Conservation (phyloP, 1,140 invertebrate species). For the Drosophila aff. region DNA sequence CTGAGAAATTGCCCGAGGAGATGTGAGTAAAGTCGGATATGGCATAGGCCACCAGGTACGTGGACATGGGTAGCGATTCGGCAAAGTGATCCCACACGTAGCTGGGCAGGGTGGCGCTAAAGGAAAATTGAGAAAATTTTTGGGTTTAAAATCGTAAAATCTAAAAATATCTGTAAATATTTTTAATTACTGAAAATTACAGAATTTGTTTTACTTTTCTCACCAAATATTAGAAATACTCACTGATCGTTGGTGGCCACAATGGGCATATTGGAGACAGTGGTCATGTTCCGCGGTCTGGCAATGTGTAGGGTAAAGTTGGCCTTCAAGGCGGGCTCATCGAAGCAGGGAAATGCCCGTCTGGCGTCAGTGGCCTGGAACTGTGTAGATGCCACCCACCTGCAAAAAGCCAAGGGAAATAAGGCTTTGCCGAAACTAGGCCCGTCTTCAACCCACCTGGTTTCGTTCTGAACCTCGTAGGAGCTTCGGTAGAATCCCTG, state of each 20-base stretch:
- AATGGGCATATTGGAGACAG: constrained; percentile 91
- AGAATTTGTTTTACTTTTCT: not conserved
- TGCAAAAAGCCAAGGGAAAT: constrained; percentile 64
- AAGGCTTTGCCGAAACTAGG: too few relatives aligned
- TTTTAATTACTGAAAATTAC: too few relatives aligned
- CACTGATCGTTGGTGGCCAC: constrained; percentile 60
- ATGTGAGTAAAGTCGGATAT: constrained; percentile 93
- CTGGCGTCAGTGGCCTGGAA: constrained; percentile 96
- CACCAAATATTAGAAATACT: constrained; percentile 15
- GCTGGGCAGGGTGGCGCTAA: constrained; percentile 84
- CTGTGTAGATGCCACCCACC: constrained; percentile 94
- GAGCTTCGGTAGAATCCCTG: constrained; percentile 95
- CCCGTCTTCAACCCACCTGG: constrained; percentile 86
- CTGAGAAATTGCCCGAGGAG: constrained; percentile 88
- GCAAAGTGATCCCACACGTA: constrained; percentile 93
- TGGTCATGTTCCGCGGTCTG: constrained; percentile 89
- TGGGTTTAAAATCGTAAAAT: not conserved
- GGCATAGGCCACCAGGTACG: constrained; percentile 96
- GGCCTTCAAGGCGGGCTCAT: constrained; percentile 97
- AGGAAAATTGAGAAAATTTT: not conserved
- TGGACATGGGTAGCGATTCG: constrained; percentile 95
- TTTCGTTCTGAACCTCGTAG: constrained; percentile 89
- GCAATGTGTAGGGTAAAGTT: constrained; percentile 93
- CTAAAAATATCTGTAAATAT: too few relatives aligned
- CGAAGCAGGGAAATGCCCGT: constrained; percentile 96